Percentiles rank a stretch among this genome's conserved stretches.
phyloP scores from a whole-genome alignment of 2,797 vertebrate genomes.

The Botia almorhae region DNA sequence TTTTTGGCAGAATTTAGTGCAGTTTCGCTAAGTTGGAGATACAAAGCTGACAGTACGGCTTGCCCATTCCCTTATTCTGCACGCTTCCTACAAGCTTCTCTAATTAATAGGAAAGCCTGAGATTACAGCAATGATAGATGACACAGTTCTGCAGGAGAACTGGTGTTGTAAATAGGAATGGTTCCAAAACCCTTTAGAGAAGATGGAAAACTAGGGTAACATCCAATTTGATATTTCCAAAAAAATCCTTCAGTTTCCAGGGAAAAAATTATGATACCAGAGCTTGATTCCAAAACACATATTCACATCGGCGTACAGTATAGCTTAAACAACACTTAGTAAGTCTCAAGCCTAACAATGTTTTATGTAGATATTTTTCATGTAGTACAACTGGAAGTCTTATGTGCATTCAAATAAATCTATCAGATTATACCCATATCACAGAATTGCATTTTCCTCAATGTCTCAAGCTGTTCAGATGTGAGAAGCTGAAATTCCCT shows the following conservation, averaged over 20 bases:
- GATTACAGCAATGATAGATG: constrained; percentile 57
- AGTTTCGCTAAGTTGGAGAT: constrained; percentile 23
- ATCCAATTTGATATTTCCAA: constrained; percentile 55
- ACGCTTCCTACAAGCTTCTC: constrained; percentile 40
- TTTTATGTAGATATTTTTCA: constrained; percentile 21
- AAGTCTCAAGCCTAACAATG: constrained; percentile 6
- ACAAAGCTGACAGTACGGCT: constrained; percentile 39
- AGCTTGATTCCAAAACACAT: constrained; percentile 22
- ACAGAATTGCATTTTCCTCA: constrained; percentile 39
- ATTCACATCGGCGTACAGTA: background rate
- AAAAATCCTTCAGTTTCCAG: constrained; percentile 16
- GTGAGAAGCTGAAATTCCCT: constrained; percentile 36
- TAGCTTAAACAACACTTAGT: background rate
- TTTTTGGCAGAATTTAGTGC: constrained; percentile 18
- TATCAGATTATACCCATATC: constrained; percentile 17
- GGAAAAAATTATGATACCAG: constrained; percentile 24
- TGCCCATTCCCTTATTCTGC: constrained; percentile 30
- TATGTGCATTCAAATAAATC: constrained; percentile 38
- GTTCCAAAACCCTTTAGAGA: constrained; percentile 56
- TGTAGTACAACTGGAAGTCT: constrained; percentile 8
- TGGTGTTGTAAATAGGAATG: constrained; percentile 51
- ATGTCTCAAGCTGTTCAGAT: constrained; percentile 65
- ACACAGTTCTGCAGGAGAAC: constrained; percentile 49
- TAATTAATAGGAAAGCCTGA: constrained; percentile 58
- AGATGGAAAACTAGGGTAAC: constrained; percentile 55